Conservation (phyloP, 2,113 vertebrate genomes). For the Rhabdomys dilectus region DNA sequence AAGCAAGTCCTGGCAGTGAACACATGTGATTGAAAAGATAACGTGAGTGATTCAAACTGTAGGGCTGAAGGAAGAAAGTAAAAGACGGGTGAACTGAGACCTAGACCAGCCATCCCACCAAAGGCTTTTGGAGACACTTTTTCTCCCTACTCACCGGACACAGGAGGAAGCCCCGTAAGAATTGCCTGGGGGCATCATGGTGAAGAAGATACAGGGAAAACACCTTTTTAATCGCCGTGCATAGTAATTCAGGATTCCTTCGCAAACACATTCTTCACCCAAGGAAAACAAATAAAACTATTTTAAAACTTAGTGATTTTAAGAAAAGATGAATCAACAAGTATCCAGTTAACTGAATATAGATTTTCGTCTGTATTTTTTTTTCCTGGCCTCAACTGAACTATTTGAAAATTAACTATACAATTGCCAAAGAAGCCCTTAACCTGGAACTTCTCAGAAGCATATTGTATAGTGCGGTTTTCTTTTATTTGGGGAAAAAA, state of each 20-base stretch:
- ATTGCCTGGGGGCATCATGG: neutral
- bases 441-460: neutral
- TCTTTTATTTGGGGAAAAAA: neutral
- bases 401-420: constrained; percentile 44
- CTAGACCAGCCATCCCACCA: neutral
- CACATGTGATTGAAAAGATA: neutral
- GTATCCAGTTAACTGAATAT: neutral
- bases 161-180: neutral
- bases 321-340: neutral
- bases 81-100: neutral
- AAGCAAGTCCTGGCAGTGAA: constrained; percentile 1
- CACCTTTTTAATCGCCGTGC: neutral
- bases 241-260: neutral
- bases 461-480: neutral
- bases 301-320: neutral
- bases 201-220: neutral
- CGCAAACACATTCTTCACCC: neutral
- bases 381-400: constrained; percentile 30
- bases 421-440: neutral
- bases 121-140: neutral
- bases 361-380: neutral
- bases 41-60: neutral
- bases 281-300: constrained; percentile 17
- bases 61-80: neutral
- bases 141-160: neutral